phyloP scores from a whole-genome alignment of 2,888 invertebrate species.

The Oligia strigilis region DNA sequence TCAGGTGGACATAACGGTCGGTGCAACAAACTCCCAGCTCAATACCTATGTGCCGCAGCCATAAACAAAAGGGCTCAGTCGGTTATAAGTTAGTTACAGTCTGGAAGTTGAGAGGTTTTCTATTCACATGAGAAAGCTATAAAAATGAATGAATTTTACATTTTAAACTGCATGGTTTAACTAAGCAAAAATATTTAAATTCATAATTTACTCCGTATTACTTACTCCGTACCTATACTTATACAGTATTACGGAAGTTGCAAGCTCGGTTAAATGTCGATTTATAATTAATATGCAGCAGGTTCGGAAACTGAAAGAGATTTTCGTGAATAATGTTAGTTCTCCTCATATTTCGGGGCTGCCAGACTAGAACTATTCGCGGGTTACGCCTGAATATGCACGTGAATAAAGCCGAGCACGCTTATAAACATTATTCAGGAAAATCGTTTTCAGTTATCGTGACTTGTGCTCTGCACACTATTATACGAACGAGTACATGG shows the following conservation, averaged over 20 bases:
- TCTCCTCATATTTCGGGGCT: conserved; percentile 26
- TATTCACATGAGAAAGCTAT: not conserved
- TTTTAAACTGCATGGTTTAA: conserved; percentile 6
- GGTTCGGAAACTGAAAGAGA: conserved; percentile 1
- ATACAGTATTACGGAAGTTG: conserved; percentile 17
- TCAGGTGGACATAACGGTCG: not conserved
- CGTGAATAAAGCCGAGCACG: conserved; percentile 26
- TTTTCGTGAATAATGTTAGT: conserved; percentile 24
- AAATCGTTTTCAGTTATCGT: conserved; percentile 38
- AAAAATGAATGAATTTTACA: not conserved
- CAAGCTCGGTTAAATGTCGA: conserved; percentile 16
- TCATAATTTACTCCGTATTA: not conserved
- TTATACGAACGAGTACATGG: not conserved
- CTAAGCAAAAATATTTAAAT: conserved; percentile 1
- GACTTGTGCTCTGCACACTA: not conserved
- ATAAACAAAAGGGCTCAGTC: conserved; percentile 16
- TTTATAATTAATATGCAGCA: conserved; percentile 36
- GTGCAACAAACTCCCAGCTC: not conserved
- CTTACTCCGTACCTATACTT: too few relatives aligned
- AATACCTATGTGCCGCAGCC: not conserved
- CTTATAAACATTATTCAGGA: conserved; percentile 29
- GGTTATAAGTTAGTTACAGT: not conserved
- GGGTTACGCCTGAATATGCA: conserved; percentile 33
- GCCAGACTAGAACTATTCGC: conserved; percentile 2
- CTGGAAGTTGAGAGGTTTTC: conserved; percentile 6